phyloP scores from a whole-genome alignment of 2,113 vertebrate species.

The Psilopogon haemacephalus region DNA sequence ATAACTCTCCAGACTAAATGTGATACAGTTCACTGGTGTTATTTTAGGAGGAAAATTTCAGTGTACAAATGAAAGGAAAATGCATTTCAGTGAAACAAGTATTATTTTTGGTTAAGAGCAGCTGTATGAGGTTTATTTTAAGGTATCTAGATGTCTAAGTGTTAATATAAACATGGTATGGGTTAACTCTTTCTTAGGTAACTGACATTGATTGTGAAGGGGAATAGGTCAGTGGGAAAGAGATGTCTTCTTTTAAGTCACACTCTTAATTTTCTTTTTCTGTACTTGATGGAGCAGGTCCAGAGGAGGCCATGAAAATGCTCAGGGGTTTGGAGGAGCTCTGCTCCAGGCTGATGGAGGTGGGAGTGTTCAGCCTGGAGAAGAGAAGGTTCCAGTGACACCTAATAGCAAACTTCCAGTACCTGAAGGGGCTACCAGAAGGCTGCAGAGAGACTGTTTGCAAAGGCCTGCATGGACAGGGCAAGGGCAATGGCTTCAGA shows the following conservation, averaged over 20 bases:
- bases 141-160: neutral
- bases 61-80: neutral
- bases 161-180: neutral
- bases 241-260: neutral
- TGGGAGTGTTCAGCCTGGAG: too few relatives aligned
- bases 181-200: neutral
- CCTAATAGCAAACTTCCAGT: too few relatives aligned
- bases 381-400: too few relatives aligned
- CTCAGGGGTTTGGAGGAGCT: too few relatives aligned
- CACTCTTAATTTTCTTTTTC: neutral
- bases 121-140: neutral
- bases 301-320: too few relatives aligned
- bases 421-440: too few relatives aligned
- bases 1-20: neutral
- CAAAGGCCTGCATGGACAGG: too few relatives aligned
- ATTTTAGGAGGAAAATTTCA: neutral
- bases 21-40: neutral
- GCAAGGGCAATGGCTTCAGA: too few relatives aligned
- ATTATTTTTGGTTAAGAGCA: neutral
- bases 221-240: neutral
- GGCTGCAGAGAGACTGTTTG: too few relatives aligned
- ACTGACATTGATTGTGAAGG: neutral
- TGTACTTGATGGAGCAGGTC: neutral
- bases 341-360: too few relatives aligned
- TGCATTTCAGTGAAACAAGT: neutral